Base-by-base conservation (phyloP, 2,888 invertebrate species). In the Polietes domitor region DNA sequence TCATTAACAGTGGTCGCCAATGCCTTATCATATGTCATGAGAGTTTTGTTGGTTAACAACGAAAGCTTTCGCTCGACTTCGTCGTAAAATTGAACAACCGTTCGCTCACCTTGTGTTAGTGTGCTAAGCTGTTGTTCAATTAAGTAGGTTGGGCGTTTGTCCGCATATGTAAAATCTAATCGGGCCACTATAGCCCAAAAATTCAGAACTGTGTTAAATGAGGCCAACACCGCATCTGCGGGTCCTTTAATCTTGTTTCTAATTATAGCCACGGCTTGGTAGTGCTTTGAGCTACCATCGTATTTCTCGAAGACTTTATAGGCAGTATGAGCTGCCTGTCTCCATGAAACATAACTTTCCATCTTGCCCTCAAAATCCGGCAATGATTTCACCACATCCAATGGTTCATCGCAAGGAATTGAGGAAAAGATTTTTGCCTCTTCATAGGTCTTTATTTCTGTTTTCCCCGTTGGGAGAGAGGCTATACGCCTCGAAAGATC, bases 71-170 rank as follows among this genome's bases (percentile, higher is more conserved):
- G 71, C 41, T 83, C 82, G 26, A 84, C 70, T n/a, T 84, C 85
- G 15, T 83, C 80, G 37, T 80, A 82, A 68, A 75, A 82, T 26
- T 84, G 50, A 19, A 85, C 17, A 10, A 84, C 53, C 10, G 81
- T 37, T 24, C 73, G 24, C 15, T 73, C 71, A 7, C 80, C 85
- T 58, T 85, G 80, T 21, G 72, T 61, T 9, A 86, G 53, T 32
- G 83, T 85, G n/a, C 65, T 78, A 0, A 85, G 37, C 41, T 86
- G 77, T 24, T 85, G 86, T 1, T 86, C 85, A 9, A 85, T 70
- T 19, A 82, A 53, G 24, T 81, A 82, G 15, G 81, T 84, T 10
- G 80, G 82, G 5, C 32, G 65, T 32, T 77, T 81, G 26, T 82
- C 77, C 3, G 76, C 43, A 32, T 80, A 80, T 15, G 83, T 80